Evolutionary conservation across 1,140 invertebrate genomes (phyloP).

Genomic region (Pseudomyrmex sp.): DNA sequence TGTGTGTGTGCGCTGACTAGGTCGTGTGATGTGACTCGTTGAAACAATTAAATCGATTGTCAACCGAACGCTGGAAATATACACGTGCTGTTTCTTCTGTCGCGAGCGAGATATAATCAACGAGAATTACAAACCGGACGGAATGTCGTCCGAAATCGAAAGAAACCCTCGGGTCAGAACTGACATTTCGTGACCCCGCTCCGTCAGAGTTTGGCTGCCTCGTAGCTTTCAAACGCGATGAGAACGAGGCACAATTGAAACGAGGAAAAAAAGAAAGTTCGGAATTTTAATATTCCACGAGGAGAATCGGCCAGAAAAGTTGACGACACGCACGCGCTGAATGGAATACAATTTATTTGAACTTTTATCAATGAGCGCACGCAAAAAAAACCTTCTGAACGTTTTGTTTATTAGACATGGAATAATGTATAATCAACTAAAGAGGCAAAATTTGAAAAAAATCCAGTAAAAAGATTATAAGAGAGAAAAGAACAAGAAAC

Average conservation of each 20-base stretch:
- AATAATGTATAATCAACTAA: too few species aligned
- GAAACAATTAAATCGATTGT: neutral
- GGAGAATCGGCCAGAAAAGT: neutral
- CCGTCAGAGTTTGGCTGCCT: neutral
- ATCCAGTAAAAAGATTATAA: too few species aligned
- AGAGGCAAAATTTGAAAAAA: too few species aligned
- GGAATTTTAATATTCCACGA: neutral
- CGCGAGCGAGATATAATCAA: neutral
- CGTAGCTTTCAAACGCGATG: conserved; percentile 9
- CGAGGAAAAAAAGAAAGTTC: neutral
- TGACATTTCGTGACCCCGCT: conserved; percentile 47
- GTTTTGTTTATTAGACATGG: too few species aligned
- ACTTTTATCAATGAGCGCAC: too few species aligned
- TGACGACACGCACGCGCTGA: neutral
- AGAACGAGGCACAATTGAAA: neutral
- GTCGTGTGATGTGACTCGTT: neutral
- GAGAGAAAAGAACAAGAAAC: too few species aligned
- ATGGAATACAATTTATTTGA: too few species aligned
- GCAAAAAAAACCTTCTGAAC: too few species aligned
- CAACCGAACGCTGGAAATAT: neutral
- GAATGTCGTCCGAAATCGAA: conserved; percentile 65
- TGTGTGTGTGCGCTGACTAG: neutral
- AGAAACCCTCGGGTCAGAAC: conserved; percentile 5
- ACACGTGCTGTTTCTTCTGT: neutral
- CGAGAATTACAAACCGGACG: neutral